phyloP scores from a whole-genome alignment of 2,888 invertebrate genomes.

The Timema podura region DNA sequence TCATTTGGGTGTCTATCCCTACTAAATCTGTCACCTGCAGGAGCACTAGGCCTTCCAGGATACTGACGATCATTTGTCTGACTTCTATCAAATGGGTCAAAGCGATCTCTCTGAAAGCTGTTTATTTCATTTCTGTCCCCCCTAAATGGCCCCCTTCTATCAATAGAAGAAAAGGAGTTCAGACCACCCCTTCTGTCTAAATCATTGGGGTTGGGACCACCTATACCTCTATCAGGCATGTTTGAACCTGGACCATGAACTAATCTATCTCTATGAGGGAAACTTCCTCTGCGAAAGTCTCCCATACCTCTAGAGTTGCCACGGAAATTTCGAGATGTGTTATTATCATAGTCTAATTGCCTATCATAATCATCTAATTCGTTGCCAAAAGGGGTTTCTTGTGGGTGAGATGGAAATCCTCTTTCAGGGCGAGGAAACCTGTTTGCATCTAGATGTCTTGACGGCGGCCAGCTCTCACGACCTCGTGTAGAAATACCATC shows the following conservation, averaged over 20 bases:
- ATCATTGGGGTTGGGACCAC: slow-evolving; percentile 8
- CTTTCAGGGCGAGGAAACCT: slow-evolving; percentile 21
- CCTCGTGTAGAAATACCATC: slow-evolving; percentile 8
- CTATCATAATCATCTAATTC: slow-evolving; percentile 18
- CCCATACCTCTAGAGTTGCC: slow-evolving; percentile 20
- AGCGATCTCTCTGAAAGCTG: slow-evolving; percentile 6
- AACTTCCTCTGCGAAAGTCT: slow-evolving; percentile 20
- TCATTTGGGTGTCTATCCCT: slow-evolving; percentile 11
- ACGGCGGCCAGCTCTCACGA: slow-evolving; percentile 24
- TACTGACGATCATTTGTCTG: slow-evolving; percentile 15
- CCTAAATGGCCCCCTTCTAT: slow-evolving; percentile 21
- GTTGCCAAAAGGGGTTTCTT: background rate
- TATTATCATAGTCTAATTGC: slow-evolving; percentile 15
- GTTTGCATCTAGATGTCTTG: slow-evolving; percentile 4
- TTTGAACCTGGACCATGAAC: slow-evolving; percentile 27
- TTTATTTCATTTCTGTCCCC: slow-evolving; percentile 15
- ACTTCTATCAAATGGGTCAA: slow-evolving; percentile 23
- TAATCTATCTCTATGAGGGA: slow-evolving; percentile 7
- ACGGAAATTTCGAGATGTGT: slow-evolving; percentile 20
- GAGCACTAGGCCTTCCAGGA: slow-evolving; percentile 14
- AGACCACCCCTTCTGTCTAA: slow-evolving; percentile 19
- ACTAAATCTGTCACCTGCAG: slow-evolving; percentile 18
- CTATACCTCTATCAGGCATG: slow-evolving; percentile 18
- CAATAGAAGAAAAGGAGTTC: slow-evolving; percentile 13
- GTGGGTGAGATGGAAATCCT: background rate